Conservation (phyloP, 2,888 invertebrate genomes). For the Eupithecia pulchellata region DNA sequence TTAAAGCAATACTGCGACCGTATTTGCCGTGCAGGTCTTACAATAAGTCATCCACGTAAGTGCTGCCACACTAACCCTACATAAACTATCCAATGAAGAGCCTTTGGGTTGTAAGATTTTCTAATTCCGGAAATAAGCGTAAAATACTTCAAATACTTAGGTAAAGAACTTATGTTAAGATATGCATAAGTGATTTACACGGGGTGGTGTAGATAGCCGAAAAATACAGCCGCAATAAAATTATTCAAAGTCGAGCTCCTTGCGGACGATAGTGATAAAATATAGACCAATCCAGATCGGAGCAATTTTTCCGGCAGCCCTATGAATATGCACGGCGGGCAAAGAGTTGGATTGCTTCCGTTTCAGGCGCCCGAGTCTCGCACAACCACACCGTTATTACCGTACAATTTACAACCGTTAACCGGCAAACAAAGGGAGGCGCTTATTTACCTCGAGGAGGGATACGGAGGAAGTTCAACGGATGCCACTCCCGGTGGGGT, state of each 20-base stretch:
- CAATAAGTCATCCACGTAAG: not conserved
- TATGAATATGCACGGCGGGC: conserved; percentile 64
- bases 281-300: conserved; percentile 48
- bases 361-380: conserved; percentile 51
- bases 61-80: not conserved
- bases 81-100: not conserved
- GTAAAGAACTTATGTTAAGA: not conserved
- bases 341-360: conserved; percentile 63
- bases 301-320: conserved; percentile 55
- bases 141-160: not conserved
- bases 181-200: conserved; percentile 14
- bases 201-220: conserved; percentile 17
- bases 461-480: conserved; percentile 59
- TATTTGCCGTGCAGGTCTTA: not conserved
- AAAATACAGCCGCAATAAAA: conserved; percentile 35
- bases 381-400: conserved; percentile 64
- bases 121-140: not conserved
- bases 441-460: conserved; percentile 62
- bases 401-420: conserved; percentile 71
- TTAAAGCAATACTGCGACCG: not conserved
- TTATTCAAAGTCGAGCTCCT: conserved; percentile 35
- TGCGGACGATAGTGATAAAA: conserved; percentile 43
- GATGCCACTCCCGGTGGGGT: conserved; percentile 51
- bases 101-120: not conserved
- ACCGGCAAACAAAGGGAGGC: conserved; percentile 67